Evolutionary conservation across 2,797 vertebrate species (phyloP).

Genomic region (Syndactyla subalaris): DNA sequence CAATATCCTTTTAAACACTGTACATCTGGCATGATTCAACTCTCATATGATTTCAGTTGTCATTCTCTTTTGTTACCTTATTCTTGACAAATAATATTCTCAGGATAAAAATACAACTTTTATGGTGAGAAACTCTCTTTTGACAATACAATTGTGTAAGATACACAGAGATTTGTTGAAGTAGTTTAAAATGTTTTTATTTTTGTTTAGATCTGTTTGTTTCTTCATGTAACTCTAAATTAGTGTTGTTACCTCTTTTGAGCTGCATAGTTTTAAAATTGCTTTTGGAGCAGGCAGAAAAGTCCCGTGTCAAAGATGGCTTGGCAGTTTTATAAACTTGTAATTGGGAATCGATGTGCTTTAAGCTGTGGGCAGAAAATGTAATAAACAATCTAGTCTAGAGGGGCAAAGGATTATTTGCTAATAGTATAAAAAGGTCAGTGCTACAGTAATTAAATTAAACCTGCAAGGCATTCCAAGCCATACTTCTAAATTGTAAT

Average conservation of each 20-base stretch:
- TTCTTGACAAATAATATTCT: neutral
- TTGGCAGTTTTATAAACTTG: slow-evolving; percentile 63
- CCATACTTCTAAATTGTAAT: neutral
- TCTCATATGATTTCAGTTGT: neutral
- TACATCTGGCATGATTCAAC: neutral
- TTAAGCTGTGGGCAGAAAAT: slow-evolving; percentile 49
- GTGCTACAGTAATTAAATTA: slow-evolving; percentile 69
- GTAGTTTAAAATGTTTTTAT: neutral
- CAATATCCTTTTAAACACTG: neutral
- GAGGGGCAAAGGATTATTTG: slow-evolving; percentile 61
- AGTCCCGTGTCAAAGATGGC: slow-evolving; percentile 32
- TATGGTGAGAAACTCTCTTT: neutral
- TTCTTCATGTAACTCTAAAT: slow-evolving; percentile 49
- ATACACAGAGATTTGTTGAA: neutral
- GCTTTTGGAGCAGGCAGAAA: neutral
- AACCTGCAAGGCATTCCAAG: slow-evolving; percentile 52
- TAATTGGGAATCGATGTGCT: slow-evolving; percentile 72
- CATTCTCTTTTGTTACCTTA: neutral
- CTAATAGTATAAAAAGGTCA: slow-evolving; percentile 67
- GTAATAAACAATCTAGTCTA: slow-evolving; percentile 63
- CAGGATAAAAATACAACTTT: neutral
- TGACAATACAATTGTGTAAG: neutral
- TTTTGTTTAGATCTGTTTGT: neutral
- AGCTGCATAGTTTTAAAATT: slow-evolving; percentile 36
- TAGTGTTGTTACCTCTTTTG: slow-evolving; percentile 30